Evolutionary conservation across 2,113 vertebrate species (phyloP).

Genomic region (Polypterus senegalus): DNA sequence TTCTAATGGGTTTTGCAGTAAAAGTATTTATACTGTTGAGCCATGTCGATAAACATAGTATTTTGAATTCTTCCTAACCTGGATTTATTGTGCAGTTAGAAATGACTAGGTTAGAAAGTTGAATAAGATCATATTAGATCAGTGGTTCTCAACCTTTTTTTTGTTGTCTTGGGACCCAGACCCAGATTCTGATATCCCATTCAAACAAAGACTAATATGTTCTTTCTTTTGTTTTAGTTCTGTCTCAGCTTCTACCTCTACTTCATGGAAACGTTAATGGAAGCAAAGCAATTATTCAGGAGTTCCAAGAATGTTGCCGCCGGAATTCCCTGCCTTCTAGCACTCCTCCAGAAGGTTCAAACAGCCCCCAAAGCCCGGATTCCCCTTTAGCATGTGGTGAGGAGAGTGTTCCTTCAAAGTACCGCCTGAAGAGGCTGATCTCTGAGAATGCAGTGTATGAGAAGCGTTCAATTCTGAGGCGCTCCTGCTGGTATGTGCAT

Average conservation of each 20-base stretch:
- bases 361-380: constrained; percentile 22
- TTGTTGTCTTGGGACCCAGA: too few species aligned
- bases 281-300: constrained; percentile 78
- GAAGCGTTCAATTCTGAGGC: constrained; percentile 65
- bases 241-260: constrained; percentile 66
- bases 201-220: too few species aligned
- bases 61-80: too few species aligned
- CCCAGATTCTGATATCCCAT: too few species aligned
- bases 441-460: constrained; percentile 77
- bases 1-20: too few species aligned
- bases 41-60: too few species aligned
- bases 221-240: constrained; percentile 20
- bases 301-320: constrained; percentile 83
- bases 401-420: constrained; percentile 67
- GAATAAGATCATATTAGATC: too few species aligned
- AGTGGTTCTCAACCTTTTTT: too few species aligned
- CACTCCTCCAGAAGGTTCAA: rapidly evolving
- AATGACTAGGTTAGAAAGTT: too few species aligned
- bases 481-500: constrained; percentile 87
- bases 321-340: background rate
- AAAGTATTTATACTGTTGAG: too few species aligned
- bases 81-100: too few species aligned
- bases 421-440: constrained; percentile 72
- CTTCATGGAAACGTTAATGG: constrained; percentile 86
- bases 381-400: constrained; percentile 31